Evolutionary conservation across 2,797 vertebrate species (phyloP), one percentile per base, ranked within the genome.

Genomic region (Tokudaia tokunoshimensis): DNA sequence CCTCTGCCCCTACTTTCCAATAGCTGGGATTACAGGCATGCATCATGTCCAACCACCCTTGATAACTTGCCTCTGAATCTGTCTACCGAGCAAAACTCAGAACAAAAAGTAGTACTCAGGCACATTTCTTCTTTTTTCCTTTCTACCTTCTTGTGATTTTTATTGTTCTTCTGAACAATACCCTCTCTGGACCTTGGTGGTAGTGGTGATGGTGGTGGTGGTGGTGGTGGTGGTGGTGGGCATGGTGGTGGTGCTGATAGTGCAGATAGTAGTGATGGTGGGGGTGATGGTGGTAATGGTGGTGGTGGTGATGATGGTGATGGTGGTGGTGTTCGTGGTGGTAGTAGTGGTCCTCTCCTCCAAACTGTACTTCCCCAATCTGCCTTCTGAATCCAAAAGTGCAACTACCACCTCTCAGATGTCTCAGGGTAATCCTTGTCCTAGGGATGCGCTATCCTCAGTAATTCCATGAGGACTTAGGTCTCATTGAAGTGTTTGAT

Each of bases 161-260:
- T 26, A 74, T 59, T 75, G 17, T 41, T 75, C 52, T 75, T 75
- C 75, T 59, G 37, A 87, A 44, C 20, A 17, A 75, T 72, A 82
- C 75, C 22, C 7, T 85, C 29, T 81, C 84, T 81, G 50, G 86
- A 22, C 4, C 44, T 47, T 47, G 19, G 0, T 34, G 24, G 6
- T 29, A 0, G 6, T 44, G 41, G 1, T 80, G 31, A 1, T 80
- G 78, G 1, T 80, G 50, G 1, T 55, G 2, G 0, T 55, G 19
- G 1, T 37, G 24, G 0, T 52, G 11, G 14, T 29, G 29, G 3
- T 31, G 76, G 0, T 55, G 31, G 2, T 80, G 3, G 3, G 31
- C 1, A 0, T n/a, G 17, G 1, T 55, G 29, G 0, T 50, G 29
- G 14, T 50, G 44, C 1, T 80, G 50, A 0, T 80, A 10, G 1